Conservation (phyloP, 2,888 invertebrate genomes). For the Druceiella hillmani region DNA sequence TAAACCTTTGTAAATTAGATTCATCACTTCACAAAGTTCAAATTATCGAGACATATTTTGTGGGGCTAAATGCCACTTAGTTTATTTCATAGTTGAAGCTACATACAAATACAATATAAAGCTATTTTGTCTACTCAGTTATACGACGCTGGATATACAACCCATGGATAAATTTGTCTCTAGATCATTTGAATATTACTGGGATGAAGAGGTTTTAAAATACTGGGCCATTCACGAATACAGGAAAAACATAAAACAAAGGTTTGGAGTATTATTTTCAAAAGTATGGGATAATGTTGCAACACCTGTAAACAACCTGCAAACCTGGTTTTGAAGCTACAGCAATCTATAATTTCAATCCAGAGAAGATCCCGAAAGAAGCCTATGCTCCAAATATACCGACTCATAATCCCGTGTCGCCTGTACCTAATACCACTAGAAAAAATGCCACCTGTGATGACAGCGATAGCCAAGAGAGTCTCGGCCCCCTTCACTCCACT, state of each 20-base stretch:
- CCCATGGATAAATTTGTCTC: conserved; percentile 30
- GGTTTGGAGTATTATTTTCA: conserved; percentile 25
- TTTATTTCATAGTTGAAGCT: conserved; percentile 27
- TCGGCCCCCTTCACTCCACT: too few relatives aligned
- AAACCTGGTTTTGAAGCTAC: conserved; percentile 25
- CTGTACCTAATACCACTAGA: conserved; percentile 12
- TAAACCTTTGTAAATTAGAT: too few relatives aligned
- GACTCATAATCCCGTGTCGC: conserved; percentile 14
- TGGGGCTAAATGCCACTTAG: conserved; percentile 28
- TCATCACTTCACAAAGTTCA: neutral
- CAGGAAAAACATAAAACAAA: conserved; percentile 26
- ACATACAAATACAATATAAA: conserved; percentile 26
- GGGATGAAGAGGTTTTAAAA: conserved; percentile 29
- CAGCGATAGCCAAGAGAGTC: conserved; percentile 5
- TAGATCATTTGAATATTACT: conserved; percentile 28
- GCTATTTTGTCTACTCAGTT: conserved; percentile 30
- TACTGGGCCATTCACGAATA: conserved; percentile 27
- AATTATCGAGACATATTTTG: conserved; percentile 26
- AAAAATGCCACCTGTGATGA: conserved; percentile 2
- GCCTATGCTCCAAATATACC: conserved; percentile 25
- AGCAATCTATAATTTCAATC: conserved; percentile 27
- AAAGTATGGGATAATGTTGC: conserved; percentile 26
- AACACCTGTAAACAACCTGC: conserved; percentile 25
- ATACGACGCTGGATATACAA: conserved; percentile 32
- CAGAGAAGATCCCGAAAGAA: conserved; percentile 24